Base-by-base conservation (phyloP, 2,888 invertebrate species). In the Diploptera punctata region DNA sequence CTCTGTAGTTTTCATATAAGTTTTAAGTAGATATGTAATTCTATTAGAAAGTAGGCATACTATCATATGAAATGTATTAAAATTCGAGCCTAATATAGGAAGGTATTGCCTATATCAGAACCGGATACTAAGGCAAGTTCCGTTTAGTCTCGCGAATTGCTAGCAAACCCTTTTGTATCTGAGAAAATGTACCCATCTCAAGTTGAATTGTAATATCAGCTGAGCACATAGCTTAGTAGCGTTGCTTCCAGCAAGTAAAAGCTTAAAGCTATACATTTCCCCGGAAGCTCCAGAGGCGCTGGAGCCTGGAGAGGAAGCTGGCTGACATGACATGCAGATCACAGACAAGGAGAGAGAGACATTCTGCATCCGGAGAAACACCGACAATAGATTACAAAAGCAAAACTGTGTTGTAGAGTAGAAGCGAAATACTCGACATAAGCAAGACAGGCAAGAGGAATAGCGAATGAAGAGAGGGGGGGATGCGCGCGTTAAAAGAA, bases 321-420 rank as follows among this genome's bases (percentile, higher is more conserved):
- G 47, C 19, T 71, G 71, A 71, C 71, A 67, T 71, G 71, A 71
- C 71, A 71, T 71, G 71, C 71, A 67, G 71, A 71, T 71, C 71
- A 57, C n/a, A 31, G 52, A 7, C 29, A 29, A 26, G 69, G 24
- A 19, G 24, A 18, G 33, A 47, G 29, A 33, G 62, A 29, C 47
- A 70, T 38, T 16, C 62, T 62, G 62, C 67, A 71, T 71, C 67
- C 68, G 73, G 57, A 68, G 68, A 19, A 47, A 38, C 44, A 67
- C 47, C 70, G 67, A 67, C 70, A 70, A 73, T 70, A 57, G 70
- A 62, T 62, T 57, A 62, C 65, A 70, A 67, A 49, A 60, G 31
- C 47, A 47, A 52, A 31, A 67, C 67, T n/a, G 60, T 43, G 71
- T 38, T 54, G 47, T 29, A 19, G 47, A 7, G 19, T n/a, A 18